These are phyloP conservation scores for Diarsia mendica DNA, from an alignment of 2,888 invertebrate genomes.

Conservation along the genomic window DNA sequence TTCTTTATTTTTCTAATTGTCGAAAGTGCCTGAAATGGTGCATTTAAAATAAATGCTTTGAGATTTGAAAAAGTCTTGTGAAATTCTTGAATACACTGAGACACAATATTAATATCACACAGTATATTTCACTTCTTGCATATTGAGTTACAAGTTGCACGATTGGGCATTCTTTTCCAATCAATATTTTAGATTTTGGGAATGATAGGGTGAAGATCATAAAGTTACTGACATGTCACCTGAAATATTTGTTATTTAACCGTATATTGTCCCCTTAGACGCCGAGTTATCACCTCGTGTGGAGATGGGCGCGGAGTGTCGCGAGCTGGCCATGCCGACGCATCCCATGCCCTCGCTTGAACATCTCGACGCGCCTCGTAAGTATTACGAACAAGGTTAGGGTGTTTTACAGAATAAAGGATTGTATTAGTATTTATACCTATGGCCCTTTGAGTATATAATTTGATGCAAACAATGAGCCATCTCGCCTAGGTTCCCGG, in stretches of 20 bases:
- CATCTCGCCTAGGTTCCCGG: background rate
- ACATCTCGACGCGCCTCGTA: slow-evolving; percentile 81
- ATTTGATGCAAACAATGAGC: background rate
- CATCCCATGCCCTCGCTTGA: slow-evolving; percentile 76
- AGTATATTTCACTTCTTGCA: background rate
- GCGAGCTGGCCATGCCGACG: slow-evolving; percentile 79
- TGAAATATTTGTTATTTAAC: background rate
- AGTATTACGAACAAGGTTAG: slow-evolving; percentile 61
- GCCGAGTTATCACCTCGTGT: slow-evolving; percentile 79
- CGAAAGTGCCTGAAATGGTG: too few relatives aligned
- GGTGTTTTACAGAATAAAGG: too few relatives aligned
- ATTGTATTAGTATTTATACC: background rate
- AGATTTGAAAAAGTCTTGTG: background rate
- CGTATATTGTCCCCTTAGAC: slow-evolving; percentile 53
- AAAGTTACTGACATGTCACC: background rate
- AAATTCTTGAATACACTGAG: background rate
- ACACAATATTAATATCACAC: background rate
- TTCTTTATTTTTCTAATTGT: too few relatives aligned
- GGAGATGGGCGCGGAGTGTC: slow-evolving; percentile 85
- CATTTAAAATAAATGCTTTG: too few relatives aligned
- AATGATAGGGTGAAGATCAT: background rate
- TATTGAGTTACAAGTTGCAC: background rate
- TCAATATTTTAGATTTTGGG: background rate
- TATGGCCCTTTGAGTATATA: background rate
- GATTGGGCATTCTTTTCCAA: background rate